Percentiles rank a stretch among this genome's conserved stretches.
Conservation (phyloP, 2,888 invertebrate genomes). For the Torymus aiolomorphi region DNA sequence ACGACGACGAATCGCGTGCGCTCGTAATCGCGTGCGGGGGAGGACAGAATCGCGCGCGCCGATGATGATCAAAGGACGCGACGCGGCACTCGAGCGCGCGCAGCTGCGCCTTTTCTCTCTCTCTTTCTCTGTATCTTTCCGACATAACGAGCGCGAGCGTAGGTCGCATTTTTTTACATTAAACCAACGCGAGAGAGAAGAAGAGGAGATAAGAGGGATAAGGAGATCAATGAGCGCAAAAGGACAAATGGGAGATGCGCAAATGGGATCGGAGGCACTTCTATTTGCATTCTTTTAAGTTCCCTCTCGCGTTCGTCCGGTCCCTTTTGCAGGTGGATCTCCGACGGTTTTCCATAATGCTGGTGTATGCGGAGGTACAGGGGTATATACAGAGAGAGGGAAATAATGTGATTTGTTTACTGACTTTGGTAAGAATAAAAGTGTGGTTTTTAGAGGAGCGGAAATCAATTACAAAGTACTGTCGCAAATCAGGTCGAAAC, state of each 20-base stretch:
- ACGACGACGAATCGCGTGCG: too few species aligned
- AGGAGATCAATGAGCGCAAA: conserved; percentile 48
- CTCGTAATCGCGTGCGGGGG: too few species aligned
- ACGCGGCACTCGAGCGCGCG: conserved; percentile 11
- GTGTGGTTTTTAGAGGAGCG: too few species aligned
- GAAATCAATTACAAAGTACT: too few species aligned
- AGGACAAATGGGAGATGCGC: conserved; percentile 16
- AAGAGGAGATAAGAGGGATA: conserved; percentile 43
- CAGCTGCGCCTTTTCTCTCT: conserved; percentile 46
- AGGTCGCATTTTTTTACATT: conserved; percentile 29
- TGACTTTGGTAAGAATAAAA: too few species aligned
- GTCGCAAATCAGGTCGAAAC: too few species aligned
- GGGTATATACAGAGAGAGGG: too few species aligned
- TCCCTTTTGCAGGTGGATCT: not conserved
- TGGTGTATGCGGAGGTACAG: not conserved
- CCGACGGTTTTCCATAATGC: not conserved
- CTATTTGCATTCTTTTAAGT: conserved; percentile 42
- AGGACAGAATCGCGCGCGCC: too few species aligned
- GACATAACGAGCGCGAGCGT: conserved; percentile 8
- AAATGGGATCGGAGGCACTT: conserved; percentile 11
- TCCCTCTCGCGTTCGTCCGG: not conserved
- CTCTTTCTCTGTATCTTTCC: conserved; percentile 25
- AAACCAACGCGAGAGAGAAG: conserved; percentile 18
- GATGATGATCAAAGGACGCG: not conserved
- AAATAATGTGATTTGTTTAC: too few species aligned